Percentiles rank a stretch among this genome's conserved stretches.
phyloP scores from a whole-genome alignment of 2,888 invertebrate genomes.

The Dromius quadrimaculatus region DNA sequence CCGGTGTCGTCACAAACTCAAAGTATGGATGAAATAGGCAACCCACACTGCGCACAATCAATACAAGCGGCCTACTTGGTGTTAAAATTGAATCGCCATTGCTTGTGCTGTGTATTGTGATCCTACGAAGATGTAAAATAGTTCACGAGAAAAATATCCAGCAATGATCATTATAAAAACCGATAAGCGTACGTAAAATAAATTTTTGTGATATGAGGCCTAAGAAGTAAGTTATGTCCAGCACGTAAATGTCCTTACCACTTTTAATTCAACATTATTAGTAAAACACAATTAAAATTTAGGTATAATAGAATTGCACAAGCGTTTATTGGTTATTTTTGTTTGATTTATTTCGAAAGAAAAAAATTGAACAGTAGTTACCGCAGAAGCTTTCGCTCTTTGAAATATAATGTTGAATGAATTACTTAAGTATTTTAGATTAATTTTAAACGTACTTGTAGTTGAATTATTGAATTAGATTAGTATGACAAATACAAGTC shows the following conservation, averaged over 20 bases:
- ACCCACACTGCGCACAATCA: constrained; percentile 62
- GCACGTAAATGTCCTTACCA: constrained; percentile 29
- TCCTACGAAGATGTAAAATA: constrained; percentile 24
- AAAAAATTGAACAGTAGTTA: background rate
- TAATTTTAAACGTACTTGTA: constrained; percentile 27
- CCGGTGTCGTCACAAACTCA: constrained; percentile 26
- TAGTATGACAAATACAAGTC: constrained; percentile 28
- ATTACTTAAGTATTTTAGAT: constrained; percentile 36
- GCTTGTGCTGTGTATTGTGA: constrained; percentile 45
- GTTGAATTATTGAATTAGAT: constrained; percentile 29
- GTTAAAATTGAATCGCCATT: constrained; percentile 50
- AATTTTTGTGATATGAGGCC: constrained; percentile 59
- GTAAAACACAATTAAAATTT: constrained; percentile 21
- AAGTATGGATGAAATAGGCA: constrained; percentile 40
- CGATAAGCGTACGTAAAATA: constrained; percentile 50
- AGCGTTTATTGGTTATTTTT: constrained; percentile 15
- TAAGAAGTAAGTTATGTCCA: constrained; percentile 59
- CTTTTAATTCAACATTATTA: constrained; percentile 29
- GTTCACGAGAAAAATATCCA: constrained; percentile 15
- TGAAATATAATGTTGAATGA: constrained; percentile 18
- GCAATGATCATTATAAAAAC: constrained; percentile 29
- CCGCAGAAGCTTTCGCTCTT: constrained; percentile 10
- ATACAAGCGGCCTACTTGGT: constrained; percentile 60
- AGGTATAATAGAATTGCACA: background rate
- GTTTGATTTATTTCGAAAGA: no score